phyloP scores from a whole-genome alignment of 2,797 vertebrate species.

The Nannoperca australis region DNA sequence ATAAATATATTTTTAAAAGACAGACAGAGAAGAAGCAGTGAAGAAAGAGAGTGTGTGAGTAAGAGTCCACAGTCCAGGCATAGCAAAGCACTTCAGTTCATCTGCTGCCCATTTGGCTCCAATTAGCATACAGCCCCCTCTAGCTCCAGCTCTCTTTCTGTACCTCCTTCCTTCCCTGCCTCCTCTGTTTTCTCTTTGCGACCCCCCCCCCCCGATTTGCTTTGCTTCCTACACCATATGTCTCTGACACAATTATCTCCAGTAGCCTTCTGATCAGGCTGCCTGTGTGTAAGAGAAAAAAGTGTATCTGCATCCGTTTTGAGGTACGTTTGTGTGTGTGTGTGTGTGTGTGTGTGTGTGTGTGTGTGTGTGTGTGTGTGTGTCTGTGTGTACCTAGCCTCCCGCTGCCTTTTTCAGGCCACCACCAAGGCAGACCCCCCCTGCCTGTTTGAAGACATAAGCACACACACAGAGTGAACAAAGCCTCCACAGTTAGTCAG shows the following conservation, averaged over 20 bases:
- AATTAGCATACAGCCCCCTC: constrained; percentile 78
- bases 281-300: constrained; percentile 24
- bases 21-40: constrained; percentile 23
- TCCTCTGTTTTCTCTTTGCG: constrained; percentile 53
- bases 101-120: constrained; percentile 81
- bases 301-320: constrained; percentile 23
- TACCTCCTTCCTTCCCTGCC: constrained; percentile 52
- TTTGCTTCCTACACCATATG: constrained; percentile 62
- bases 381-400: constrained; percentile 63
- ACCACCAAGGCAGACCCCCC: constrained; percentile 71
- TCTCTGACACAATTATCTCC: constrained; percentile 79
- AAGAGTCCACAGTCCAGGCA: constrained; percentile 43
- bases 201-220: constrained; percentile 9
- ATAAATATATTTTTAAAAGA: constrained; percentile 32
- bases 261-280: constrained; percentile 64
- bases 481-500: constrained; percentile 73
- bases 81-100: constrained; percentile 68
- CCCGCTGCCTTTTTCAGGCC: constrained; percentile 75
- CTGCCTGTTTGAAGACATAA: constrained; percentile 64
- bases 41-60: constrained; percentile 43
- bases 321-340: constrained; percentile 1
- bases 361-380: constrained; percentile 27
- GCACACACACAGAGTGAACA: constrained; percentile 67
- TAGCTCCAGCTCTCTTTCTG: constrained; percentile 64
- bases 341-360: constrained; percentile 13